Evolutionary conservation across 2,888 invertebrate species (phyloP).

Genomic region (Panopea generosa): DNA sequence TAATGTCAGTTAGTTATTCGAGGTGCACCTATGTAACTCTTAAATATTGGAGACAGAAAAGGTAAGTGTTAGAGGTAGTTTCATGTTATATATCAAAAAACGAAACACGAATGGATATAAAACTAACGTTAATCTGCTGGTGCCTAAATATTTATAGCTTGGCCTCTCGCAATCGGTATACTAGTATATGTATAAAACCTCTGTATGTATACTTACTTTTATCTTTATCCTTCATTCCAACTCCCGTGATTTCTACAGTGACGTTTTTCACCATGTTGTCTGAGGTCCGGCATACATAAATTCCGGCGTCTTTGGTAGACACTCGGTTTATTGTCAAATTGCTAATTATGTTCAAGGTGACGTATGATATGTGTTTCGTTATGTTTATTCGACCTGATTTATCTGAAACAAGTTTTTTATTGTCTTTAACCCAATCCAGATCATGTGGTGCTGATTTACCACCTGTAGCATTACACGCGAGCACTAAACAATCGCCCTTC

Average conservation of each 20-base stretch:
- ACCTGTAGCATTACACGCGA: slow-evolving; percentile 77
- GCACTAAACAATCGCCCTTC: slow-evolving; percentile 66
- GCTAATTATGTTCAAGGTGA: slow-evolving; percentile 71
- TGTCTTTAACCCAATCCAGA: slow-evolving; percentile 77
- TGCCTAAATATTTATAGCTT: too few relatives aligned
- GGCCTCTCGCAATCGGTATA: too few relatives aligned
- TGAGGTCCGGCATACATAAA: slow-evolving; percentile 74
- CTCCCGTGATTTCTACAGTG: slow-evolving; percentile 66
- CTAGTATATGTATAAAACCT: too few relatives aligned
- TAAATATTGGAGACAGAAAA: too few relatives aligned
- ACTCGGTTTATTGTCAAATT: slow-evolving; percentile 71
- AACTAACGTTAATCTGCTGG: too few relatives aligned
- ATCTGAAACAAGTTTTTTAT: slow-evolving; percentile 67
- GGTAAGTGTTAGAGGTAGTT: too few relatives aligned
- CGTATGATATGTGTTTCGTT: slow-evolving; percentile 71
- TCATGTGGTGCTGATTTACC: slow-evolving; percentile 72
- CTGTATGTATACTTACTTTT: slow-evolving; percentile 15
- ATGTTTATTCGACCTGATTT: slow-evolving; percentile 65
- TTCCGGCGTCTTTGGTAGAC: slow-evolving; percentile 66
- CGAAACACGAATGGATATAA: too few relatives aligned
- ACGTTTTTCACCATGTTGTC: slow-evolving; percentile 70
- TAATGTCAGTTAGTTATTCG: too few relatives aligned
- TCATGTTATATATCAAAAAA: too few relatives aligned
- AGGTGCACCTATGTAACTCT: too few relatives aligned
- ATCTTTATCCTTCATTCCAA: slow-evolving; percentile 49